Evolutionary conservation across 2,797 vertebrate species (phyloP).

Genomic region (Lophius americanus): DNA sequence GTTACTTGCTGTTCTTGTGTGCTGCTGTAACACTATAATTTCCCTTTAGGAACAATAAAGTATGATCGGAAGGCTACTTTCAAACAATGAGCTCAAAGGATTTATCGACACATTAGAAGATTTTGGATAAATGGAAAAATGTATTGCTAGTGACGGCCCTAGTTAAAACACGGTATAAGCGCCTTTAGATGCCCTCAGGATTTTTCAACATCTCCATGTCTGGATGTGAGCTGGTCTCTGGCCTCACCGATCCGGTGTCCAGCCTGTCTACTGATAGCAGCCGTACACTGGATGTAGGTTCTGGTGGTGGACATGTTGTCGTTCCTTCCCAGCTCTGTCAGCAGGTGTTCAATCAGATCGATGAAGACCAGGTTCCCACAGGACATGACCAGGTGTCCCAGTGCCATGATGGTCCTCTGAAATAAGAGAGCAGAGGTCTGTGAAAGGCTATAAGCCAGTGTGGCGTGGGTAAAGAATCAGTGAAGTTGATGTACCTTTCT

Average conservation of each 20-base stretch:
- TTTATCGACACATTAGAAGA: too few relatives aligned
- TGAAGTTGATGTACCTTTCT: conserved; percentile 82
- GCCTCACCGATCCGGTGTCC: conserved; percentile 95
- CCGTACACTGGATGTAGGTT: conserved; percentile 99
- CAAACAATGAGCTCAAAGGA: too few relatives aligned
- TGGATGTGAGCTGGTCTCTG: too few relatives aligned
- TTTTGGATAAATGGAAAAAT: too few relatives aligned
- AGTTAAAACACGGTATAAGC: too few relatives aligned
- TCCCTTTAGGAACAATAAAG: too few relatives aligned
- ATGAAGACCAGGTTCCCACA: conserved; percentile 98
- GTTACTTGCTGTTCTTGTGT: too few relatives aligned
- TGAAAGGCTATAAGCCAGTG: not conserved
- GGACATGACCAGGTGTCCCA: conserved; percentile 99
- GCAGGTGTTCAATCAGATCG: conserved; percentile 97
- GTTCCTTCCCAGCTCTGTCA: conserved; percentile 95
- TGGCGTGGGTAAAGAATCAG: too few relatives aligned
- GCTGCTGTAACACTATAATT: too few relatives aligned
- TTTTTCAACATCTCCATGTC: not conserved
- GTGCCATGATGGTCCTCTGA: conserved; percentile 91
- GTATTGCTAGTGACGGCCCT: too few relatives aligned
- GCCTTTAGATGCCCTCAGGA: too few relatives aligned
- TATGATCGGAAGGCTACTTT: too few relatives aligned
- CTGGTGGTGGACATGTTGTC: conserved; percentile 99
- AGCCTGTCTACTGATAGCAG: conserved; percentile 98
- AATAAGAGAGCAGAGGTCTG: not conserved